phyloP scores from a whole-genome alignment of 2,113 vertebrate genomes.

The Cheilinus undulatus region DNA sequence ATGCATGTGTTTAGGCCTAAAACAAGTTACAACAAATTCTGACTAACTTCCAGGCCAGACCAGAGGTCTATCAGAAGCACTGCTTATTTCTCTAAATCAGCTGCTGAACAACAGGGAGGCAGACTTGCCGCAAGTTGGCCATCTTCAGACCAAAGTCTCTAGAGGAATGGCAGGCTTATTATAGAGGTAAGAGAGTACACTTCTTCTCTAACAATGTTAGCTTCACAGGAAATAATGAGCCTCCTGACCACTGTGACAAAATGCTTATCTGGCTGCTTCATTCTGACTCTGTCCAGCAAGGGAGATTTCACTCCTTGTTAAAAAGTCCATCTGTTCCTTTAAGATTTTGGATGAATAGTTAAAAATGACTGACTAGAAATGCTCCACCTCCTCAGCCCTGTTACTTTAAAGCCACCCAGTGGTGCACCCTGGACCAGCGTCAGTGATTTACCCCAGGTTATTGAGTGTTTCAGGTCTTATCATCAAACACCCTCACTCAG shows the following conservation, averaged over 20 bases:
- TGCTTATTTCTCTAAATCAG: slow-evolving; percentile 48
- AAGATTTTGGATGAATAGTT: neutral
- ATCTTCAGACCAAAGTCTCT: slow-evolving; percentile 41
- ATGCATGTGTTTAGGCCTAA: neutral
- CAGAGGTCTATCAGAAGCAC: slow-evolving; percentile 33
- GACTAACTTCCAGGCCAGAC: too few relatives aligned
- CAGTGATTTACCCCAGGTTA: too few relatives aligned
- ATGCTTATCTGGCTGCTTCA: slow-evolving; percentile 42
- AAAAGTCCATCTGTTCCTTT: neutral
- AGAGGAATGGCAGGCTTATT: slow-evolving; percentile 64
- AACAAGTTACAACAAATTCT: too few relatives aligned
- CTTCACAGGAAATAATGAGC: slow-evolving; percentile 66
- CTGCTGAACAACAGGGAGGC: slow-evolving; percentile 44
- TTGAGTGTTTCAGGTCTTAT: too few relatives aligned
- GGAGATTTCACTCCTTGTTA: slow-evolving; percentile 5
- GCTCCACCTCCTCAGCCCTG: too few relatives aligned
- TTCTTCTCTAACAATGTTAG: slow-evolving; percentile 52
- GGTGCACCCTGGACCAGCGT: too few relatives aligned
- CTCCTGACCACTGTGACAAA: slow-evolving; percentile 52
- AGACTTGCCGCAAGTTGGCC: slow-evolving; percentile 37
- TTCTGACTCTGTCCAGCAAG: slow-evolving; percentile 10
- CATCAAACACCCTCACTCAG: too few relatives aligned
- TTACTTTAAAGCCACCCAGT: too few relatives aligned
- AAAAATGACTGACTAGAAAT: neutral
- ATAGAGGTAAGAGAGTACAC: slow-evolving; percentile 54